phyloP scores from a whole-genome alignment of 2,113 vertebrate species.

The Bungarus multicinctus region DNA sequence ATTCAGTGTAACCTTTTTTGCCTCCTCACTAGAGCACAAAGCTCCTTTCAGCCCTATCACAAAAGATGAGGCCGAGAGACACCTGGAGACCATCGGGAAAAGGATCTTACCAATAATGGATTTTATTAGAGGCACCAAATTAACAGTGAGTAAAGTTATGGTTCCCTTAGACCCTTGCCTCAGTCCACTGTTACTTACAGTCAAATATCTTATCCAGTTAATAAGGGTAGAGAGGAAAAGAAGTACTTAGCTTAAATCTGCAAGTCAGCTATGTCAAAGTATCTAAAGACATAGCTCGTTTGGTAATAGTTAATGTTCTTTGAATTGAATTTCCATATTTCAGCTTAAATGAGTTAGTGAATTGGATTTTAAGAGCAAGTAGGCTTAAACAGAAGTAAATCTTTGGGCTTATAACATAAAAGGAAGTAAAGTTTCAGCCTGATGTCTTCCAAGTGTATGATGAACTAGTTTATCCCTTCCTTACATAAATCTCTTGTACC shows the following conservation, averaged over 20 bases:
- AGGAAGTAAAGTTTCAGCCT: not conserved
- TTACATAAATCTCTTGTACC: not conserved
- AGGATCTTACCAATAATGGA: slow-evolving; percentile 68
- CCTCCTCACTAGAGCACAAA: slow-evolving; percentile 64
- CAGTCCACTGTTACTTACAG: not conserved
- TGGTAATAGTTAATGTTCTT: not conserved
- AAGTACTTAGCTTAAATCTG: slow-evolving; percentile 21
- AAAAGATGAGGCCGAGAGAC: slow-evolving; percentile 51
- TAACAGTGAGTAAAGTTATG: slow-evolving; percentile 56
- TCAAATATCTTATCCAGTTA: not conserved
- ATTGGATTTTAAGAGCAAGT: not conserved
- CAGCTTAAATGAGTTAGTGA: not conserved
- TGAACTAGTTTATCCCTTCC: not conserved
- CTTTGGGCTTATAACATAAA: not conserved
- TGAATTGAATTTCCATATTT: not conserved
- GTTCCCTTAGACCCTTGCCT: not conserved
- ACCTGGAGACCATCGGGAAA: slow-evolving; percentile 56
- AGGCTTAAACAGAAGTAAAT: slow-evolving; percentile 3
- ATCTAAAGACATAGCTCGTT: not conserved
- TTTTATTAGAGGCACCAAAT: slow-evolving; percentile 71
- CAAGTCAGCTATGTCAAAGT: not conserved
- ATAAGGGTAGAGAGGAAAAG: not conserved
- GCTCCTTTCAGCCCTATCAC: slow-evolving; percentile 53
- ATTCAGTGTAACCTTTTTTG: slow-evolving; percentile 21
- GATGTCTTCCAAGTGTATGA: not conserved